Evolutionary conservation across 2,797 vertebrate species (phyloP), one percentile per base, ranked within the genome.

Genomic region (Sylvilagus floridanus): DNA sequence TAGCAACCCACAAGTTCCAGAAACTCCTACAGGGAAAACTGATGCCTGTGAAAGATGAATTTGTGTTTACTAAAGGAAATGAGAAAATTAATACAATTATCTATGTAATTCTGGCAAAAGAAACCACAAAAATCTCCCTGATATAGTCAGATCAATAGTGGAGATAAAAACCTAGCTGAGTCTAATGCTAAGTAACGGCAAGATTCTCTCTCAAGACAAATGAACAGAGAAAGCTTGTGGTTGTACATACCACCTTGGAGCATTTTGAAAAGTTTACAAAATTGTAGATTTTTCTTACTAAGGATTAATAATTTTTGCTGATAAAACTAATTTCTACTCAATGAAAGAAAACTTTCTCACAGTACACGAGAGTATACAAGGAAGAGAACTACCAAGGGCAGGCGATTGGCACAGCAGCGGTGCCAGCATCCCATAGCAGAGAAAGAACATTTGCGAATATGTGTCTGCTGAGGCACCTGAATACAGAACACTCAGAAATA

Each of bases 31-130:
- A 92, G 71, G 54, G 28, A 71, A 92, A 91, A 92, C 81, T 47
- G 14, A 84, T 91, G 28, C 24, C 54, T 91, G 0, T 90, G 60
- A 89, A 93, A 95, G 28, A 78, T 35, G 50, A 91, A 73, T 60
- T 87, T 94, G 26, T 2, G 78, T 92, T 91, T 73, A 35, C 28
- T 84, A 85, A 88, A 85, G 13, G 50, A 94, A 95, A 91, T 35
- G 52, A 73, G 26, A 91, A 87, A 91, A 91, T 84, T 86, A 77
- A 85, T 62, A 84, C 12, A 73, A 63, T 91, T 77, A 79, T 28
- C 37, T 63, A 93, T 50, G 86, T 84, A 88, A 86, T 77, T 81
- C 21, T 75, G 52, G 26, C 47, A 62, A 81, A 81, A 94, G n/a
- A 66, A 85, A 35, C 21, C 65, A 63, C 30, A 63, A 65, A 69